Evolutionary conservation across 2,888 invertebrate species (phyloP).

Genomic region (Drosophila borborema): DNA sequence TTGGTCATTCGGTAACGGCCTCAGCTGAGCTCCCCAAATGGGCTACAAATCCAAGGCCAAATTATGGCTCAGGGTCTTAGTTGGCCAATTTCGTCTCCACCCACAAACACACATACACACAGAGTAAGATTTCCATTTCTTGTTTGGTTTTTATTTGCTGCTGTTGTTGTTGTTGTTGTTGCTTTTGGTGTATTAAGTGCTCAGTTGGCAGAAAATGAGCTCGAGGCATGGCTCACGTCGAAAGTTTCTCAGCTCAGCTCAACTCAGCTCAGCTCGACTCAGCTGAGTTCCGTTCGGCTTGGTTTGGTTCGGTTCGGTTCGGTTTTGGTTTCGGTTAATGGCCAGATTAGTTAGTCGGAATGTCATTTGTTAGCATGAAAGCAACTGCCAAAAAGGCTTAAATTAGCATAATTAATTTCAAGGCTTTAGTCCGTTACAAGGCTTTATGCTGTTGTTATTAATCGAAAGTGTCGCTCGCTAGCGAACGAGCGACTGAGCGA

Average conservation of each 20-base stretch:
- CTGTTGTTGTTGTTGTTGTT: conserved; percentile 23
- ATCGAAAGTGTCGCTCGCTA: conserved; percentile 45
- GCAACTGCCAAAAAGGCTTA: conserved; percentile 68
- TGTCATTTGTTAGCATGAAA: conserved; percentile 70
- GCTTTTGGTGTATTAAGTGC: conserved; percentile 52
- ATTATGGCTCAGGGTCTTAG: conserved; percentile 59
- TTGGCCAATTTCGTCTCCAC: conserved; percentile 6
- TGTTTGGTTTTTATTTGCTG: conserved; percentile 32
- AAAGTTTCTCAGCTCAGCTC: conserved; percentile 15
- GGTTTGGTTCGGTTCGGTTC: conserved; percentile 53
- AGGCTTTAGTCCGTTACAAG: conserved; percentile 43
- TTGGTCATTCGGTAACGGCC: conserved; percentile 51
- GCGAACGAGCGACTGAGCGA: neutral
- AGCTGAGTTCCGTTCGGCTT: neutral
- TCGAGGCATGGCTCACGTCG: conserved; percentile 14
- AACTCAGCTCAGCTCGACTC: neutral
- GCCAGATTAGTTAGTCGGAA: conserved; percentile 66
- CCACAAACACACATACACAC: neutral
- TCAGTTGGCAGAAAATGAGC: conserved; percentile 56
- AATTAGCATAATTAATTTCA: conserved; percentile 74
- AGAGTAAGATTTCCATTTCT: conserved; percentile 43
- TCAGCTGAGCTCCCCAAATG: conserved; percentile 55
- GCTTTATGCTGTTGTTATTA: conserved; percentile 55
- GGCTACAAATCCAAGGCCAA: conserved; percentile 63
- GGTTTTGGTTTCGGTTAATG: conserved; percentile 56